Base-by-base conservation (phyloP, 2,113 vertebrate species). In the Gorsachius goisagi region DNA sequence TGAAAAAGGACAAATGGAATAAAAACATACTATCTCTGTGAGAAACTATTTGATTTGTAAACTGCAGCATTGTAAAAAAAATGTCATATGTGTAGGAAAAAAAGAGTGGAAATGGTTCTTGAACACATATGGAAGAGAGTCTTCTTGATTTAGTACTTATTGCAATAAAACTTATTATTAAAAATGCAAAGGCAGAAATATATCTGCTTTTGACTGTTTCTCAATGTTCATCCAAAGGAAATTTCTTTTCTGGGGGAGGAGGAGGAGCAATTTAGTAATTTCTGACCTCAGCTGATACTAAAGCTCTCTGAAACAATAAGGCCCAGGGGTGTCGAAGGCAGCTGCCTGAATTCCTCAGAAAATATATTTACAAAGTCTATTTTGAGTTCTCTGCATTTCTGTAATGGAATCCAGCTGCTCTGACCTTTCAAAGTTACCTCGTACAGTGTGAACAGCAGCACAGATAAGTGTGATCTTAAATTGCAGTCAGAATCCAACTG, bases 361-460 rank as follows among this genome's bases (percentile, higher is more conserved):
- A 96, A 96, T 94, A 91, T 97, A 97, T 97, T 96, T 97, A 97
- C 94, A 88, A 94, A 97, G 90, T 79, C 95, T 97, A 96, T 97
- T 97, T 88, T 96, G 97, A 98, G 97, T 97, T 97, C 96, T 88
- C 77, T 95, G 92, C 55, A 91, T 97, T 88, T 95, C 92, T 64
- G 4, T 98, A 98, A 98, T 97, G 76, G 75, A 97, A 97, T 97
- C 98, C 98, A 98, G 98, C 97, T 98, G 97, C 97, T 97, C 85
- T 96, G 97, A 95, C 95, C 97, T 97, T 95, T 96, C 90, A 52
- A 90, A 98, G 96, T 97, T 96, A 98, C 97, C 96, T 98, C 47
- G 86, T 95, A 78, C 92, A 97, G 95, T 84, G 95, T 90, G 96
- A 98, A 98, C 98, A 98, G 97, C 98, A 98, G 97, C 96, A 90